Conservation (phyloP, 2,113 vertebrate species). For the Mixornis gularis region DNA sequence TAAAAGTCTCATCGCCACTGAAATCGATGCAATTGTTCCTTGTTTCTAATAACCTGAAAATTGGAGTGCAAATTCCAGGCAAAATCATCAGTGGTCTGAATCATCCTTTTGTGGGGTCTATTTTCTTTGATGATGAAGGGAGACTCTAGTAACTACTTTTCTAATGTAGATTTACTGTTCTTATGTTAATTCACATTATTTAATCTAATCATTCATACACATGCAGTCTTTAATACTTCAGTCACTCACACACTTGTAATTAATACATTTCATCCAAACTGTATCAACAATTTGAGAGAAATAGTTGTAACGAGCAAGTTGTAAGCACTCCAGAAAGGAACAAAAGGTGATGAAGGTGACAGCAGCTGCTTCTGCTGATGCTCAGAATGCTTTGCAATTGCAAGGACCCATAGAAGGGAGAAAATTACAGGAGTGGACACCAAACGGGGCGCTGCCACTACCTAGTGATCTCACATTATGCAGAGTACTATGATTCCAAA, state of each 20-base stretch:
- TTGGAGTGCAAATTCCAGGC: neutral
- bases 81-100: neutral
- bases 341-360: neutral
- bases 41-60: neutral
- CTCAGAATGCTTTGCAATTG: neutral
- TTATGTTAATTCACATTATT: neutral
- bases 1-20: neutral
- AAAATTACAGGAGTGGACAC: neutral
- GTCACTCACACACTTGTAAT: neutral
- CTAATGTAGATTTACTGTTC: neutral
- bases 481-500: neutral
- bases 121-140: neutral
- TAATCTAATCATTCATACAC: neutral
- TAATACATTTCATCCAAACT: accelerated
- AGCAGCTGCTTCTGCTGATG: neutral
- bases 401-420: neutral
- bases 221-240: neutral
- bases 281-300: neutral
- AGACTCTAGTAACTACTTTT: neutral
- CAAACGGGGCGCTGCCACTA: neutral
- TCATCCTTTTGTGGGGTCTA: neutral
- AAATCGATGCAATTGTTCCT: neutral
- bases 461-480: neutral
- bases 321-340: neutral
- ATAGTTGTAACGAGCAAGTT: neutral